phyloP scores from a whole-genome alignment of 2,797 vertebrate species.

The Anabas testudineus region DNA sequence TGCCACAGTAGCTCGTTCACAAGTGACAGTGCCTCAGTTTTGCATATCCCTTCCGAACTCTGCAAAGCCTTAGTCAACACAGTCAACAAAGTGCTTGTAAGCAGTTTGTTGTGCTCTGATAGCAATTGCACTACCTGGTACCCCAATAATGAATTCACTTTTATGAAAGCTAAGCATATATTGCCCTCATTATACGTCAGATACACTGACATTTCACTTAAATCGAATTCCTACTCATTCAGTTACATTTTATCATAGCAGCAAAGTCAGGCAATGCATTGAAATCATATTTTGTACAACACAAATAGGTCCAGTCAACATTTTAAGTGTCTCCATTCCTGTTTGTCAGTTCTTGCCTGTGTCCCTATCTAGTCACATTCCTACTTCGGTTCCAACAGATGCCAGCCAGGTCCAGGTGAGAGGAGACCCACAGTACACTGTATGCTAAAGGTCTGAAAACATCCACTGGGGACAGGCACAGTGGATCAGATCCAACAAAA shows the following conservation, averaged over 20 bases:
- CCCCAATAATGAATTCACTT: background rate
- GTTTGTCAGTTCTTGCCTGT: too few species aligned
- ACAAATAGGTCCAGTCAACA: background rate
- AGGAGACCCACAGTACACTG: too few species aligned
- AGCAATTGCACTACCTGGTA: constrained; percentile 15
- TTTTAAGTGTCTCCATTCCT: too few species aligned
- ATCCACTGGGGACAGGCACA: too few species aligned
- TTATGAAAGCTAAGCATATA: constrained; percentile 13
- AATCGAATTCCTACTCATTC: constrained; percentile 1
- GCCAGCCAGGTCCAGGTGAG: too few species aligned
- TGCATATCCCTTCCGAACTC: constrained; percentile 17
- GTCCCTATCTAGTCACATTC: too few species aligned
- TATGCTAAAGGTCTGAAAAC: too few species aligned
- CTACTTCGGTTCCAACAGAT: background rate
- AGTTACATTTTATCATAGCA: background rate
- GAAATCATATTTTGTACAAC: background rate
- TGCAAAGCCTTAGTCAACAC: constrained; percentile 7
- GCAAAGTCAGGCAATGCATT: background rate
- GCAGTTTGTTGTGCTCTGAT: constrained; percentile 22
- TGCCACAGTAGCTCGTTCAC: constrained; percentile 13
- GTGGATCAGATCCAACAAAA: too few species aligned
- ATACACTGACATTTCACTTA: constrained; percentile 7
- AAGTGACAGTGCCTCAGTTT: constrained; percentile 19
- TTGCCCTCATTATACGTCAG: background rate
- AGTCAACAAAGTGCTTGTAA: constrained; percentile 27